Evolutionary conservation across 1,140 invertebrate species (phyloP).

Genomic region (Drepana arcuata): DNA sequence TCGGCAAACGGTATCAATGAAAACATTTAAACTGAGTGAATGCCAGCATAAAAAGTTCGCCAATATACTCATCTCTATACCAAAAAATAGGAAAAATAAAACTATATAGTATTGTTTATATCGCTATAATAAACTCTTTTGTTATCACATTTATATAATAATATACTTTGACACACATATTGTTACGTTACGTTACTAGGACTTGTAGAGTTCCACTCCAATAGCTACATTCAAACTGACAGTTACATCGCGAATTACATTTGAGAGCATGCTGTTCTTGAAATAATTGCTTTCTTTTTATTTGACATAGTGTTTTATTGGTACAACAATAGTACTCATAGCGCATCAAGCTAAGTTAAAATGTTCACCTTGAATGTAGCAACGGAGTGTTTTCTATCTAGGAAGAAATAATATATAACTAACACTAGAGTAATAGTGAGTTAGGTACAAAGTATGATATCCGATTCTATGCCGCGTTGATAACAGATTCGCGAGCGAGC

Average conservation of each 20-base stretch:
- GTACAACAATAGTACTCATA: not conserved
- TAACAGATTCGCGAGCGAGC: conserved; percentile 9
- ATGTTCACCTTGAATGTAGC: not conserved
- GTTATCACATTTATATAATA: conserved; percentile 71
- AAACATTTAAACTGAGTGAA: too few relatives aligned
- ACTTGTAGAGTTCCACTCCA: conserved; percentile 39
- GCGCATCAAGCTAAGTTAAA: not conserved
- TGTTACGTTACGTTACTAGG: conserved; percentile 54
- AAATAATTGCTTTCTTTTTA: not conserved
- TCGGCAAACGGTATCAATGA: too few relatives aligned
- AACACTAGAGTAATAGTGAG: conserved; percentile 38
- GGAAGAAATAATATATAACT: conserved; percentile 27
- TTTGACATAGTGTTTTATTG: not conserved
- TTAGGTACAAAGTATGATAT: conserved; percentile 27
- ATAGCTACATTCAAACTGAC: conserved; percentile 35
- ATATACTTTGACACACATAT: conserved; percentile 69
- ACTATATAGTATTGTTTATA: conserved; percentile 29
- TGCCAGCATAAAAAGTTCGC: not conserved
- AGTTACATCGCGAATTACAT: not conserved
- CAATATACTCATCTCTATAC: not conserved
- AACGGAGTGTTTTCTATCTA: conserved; percentile 22
- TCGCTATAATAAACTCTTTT: conserved; percentile 69
- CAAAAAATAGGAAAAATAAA: conserved; percentile 30
- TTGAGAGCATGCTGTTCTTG: not conserved
- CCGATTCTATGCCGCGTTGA: conserved; percentile 36